Base-by-base conservation (phyloP, 1,140 invertebrate genomes). In the Carcinoscorpius rotundicauda region DNA sequence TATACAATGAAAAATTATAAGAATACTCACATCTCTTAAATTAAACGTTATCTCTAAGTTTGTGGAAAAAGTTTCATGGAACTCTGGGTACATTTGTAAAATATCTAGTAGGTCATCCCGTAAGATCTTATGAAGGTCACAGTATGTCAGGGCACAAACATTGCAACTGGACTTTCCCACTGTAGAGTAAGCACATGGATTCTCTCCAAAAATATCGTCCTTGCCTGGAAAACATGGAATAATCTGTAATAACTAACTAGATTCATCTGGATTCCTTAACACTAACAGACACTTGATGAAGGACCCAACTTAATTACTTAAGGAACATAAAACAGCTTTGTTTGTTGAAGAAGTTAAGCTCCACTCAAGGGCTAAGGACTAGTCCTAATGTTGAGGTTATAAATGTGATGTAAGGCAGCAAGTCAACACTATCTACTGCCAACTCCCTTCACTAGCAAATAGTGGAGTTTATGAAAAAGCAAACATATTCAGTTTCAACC, bases 151-250 rank as follows among this genome's bases (percentile, higher is more conserved):
- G n/a, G 95, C 95, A 73, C 95, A 84, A n/a, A 98, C 94, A 75
- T 96, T 93, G 78, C 91, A 97, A 70, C 91, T 93, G 56, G 94
- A 97, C 76, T 98, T 97, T 29, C 96, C 96, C 62, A 98, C 87
- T 5, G 93, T 96, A 50, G 85, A 75, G 78, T 97, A 86, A 68
- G 89, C 84, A 76, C 94, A 96, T 4, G 96, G 93, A 80, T 98
- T 98, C 77, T 98, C 96, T 5, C 96, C 96, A 77, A 98, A 98
- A 73, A 98, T 94, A 77, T 99, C 96, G 74, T 95, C 93, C 80
- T 98, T 98, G 58, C 91, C 91, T 92, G 76, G 5, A 77, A 74
- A 53, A 66, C 51, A 65, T 49, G 11, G 61, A 76, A 71, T 29
- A 50, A 4, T 60, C 62, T 50, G 1, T 11, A 6, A 52, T 62